These are phyloP conservation scores for Urocynchramus pylzowi DNA, from an alignment of 2,113 vertebrate species.

Conservation along the genomic window DNA sequence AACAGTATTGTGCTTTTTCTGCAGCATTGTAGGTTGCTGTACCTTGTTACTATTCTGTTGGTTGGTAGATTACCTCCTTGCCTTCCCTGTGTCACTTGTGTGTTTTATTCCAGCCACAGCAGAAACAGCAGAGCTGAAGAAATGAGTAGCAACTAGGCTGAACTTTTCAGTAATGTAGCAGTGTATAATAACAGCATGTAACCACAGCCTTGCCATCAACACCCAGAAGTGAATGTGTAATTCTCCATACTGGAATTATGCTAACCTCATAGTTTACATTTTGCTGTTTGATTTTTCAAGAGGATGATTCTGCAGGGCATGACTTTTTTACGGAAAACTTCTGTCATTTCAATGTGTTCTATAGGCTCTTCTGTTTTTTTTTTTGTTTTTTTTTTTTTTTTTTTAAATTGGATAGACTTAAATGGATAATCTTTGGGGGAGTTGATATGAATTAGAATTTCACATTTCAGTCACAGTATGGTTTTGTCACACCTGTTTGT, in stretches of 20 bases:
- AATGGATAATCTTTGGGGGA: background rate
- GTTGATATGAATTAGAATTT: background rate
- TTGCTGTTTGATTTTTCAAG: background rate
- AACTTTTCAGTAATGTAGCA: background rate
- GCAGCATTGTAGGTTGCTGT: background rate
- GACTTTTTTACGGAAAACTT: background rate
- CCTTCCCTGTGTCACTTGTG: background rate
- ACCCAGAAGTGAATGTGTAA: background rate
- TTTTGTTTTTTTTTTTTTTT: too few relatives aligned
- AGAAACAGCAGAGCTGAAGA: background rate
- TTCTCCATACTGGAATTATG: background rate
- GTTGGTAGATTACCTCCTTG: background rate
- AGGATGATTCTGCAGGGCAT: background rate
- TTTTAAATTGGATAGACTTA: background rate
- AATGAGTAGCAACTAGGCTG: background rate
- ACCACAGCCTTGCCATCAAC: background rate
- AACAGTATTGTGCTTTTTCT: background rate
- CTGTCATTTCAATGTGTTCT: background rate
- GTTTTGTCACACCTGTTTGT: slow-evolving; percentile 36
- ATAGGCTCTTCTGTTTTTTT: background rate
- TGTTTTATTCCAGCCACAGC: background rate
- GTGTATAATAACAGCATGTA: background rate
- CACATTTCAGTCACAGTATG: background rate
- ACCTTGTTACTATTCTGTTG: background rate
- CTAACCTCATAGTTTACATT: background rate